A percentile compares a stretch with the other conserved stretches of the same genome.
Evolutionary conservation across 2,113 vertebrate species (phyloP).

Genomic region (Poicephalus gulielmi): DNA sequence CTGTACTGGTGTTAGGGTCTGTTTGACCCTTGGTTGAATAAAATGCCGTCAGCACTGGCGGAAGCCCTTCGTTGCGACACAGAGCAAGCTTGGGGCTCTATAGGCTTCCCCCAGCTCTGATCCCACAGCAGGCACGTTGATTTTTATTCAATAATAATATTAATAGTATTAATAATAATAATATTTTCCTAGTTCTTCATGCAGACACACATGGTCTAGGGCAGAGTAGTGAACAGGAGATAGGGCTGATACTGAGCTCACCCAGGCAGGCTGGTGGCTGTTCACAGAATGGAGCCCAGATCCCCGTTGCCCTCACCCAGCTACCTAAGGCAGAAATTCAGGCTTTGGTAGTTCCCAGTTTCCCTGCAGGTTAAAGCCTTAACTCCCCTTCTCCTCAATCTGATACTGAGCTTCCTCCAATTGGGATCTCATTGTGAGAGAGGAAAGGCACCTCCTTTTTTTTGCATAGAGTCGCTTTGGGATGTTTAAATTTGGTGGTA

Average conservation of each 20-base stretch:
- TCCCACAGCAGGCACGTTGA: rapidly evolving
- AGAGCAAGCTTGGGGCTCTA: rapidly evolving
- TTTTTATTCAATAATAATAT: neutral
- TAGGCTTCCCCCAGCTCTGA: neutral
- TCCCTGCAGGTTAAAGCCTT: neutral
- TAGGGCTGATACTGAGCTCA: neutral
- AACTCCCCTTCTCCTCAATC: neutral
- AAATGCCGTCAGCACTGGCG: neutral
- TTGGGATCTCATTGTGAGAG: neutral
- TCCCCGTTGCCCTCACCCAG: rapidly evolving
- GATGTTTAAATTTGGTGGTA: conserved; percentile 61
- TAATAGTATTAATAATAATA: neutral
- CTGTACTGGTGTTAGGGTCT: neutral
- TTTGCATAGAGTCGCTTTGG: neutral
- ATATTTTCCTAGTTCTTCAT: neutral
- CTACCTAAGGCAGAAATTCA: neutral
- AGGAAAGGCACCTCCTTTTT: neutral
- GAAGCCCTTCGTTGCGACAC: rapidly evolving
- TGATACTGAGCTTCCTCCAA: neutral
- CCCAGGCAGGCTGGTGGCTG: rapidly evolving
- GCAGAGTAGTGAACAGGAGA: neutral
- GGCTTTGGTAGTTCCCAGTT: neutral
- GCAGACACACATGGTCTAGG: rapidly evolving
- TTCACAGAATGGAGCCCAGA: neutral
- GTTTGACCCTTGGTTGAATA: neutral